Conservation (phyloP, 2,113 vertebrate genomes). For the Ptyas mucosa region DNA sequence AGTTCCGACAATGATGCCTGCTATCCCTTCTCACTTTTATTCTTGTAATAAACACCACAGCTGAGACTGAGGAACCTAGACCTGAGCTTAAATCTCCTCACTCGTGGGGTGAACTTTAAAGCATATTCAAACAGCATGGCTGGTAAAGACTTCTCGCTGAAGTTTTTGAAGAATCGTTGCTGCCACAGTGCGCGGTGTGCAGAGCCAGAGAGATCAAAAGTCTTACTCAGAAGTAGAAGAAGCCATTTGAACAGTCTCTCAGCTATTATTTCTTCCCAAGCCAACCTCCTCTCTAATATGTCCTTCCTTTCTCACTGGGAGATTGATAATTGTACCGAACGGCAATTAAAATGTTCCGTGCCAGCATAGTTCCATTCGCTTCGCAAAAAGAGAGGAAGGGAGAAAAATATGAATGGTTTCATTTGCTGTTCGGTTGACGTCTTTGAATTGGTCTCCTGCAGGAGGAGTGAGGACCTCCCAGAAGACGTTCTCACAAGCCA, state of each 20-base stretch:
- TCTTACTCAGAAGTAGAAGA: neutral
- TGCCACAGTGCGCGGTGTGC: neutral
- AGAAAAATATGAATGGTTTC: neutral
- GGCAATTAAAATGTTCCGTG: neutral
- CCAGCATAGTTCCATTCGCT: neutral
- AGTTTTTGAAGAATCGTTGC: neutral
- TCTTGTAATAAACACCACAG: neutral
- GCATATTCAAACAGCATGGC: neutral
- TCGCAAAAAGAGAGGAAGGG: neutral
- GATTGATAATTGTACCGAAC: neutral
- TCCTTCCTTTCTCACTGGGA: neutral
- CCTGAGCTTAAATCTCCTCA: neutral
- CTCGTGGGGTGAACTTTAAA: neutral
- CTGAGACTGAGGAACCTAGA: neutral
- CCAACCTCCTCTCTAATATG: neutral
- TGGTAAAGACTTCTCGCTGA: neutral
- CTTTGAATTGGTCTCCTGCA: neutral
- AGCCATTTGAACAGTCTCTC: neutral
- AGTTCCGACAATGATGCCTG: neutral
- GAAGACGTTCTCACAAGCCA: neutral
- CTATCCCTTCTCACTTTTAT: neutral
- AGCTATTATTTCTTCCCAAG: neutral
- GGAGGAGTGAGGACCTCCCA: neutral
- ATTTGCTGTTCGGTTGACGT: neutral
- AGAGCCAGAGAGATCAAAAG: neutral